Evolutionary conservation across 2,797 vertebrate genomes (phyloP).

Genomic region (Pogonophryne albipinna): DNA sequence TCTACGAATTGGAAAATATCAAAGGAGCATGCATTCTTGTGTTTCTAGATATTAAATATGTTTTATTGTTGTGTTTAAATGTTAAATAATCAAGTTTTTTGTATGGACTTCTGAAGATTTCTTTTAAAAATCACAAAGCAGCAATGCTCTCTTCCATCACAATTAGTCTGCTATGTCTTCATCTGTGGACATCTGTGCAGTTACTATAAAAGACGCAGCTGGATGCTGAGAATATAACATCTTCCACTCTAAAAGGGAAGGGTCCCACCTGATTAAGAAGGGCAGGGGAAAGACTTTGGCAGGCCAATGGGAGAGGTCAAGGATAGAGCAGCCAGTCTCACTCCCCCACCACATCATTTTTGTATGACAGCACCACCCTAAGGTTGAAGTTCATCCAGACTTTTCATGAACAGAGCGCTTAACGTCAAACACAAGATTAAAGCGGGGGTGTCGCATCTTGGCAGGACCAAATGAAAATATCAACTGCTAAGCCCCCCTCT

Average conservation of each 20-base stretch:
- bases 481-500: constrained; percentile 89
- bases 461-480: constrained; percentile 93
- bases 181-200: constrained; percentile 55
- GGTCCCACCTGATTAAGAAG: constrained; percentile 86
- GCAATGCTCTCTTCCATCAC: constrained; percentile 3
- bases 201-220: constrained; percentile 70
- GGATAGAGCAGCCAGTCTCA: constrained; percentile 80
- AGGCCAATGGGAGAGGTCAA: constrained; percentile 86
- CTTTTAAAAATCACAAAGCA: background rate
- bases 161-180: constrained; percentile 40
- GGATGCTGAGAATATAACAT: constrained; percentile 69
- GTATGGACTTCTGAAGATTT: constrained; percentile 7
- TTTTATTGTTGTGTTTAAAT: constrained; percentile 7
- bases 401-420: constrained; percentile 92
- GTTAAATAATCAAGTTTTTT: constrained; percentile 21
- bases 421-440: constrained; percentile 94
- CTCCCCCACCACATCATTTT: constrained; percentile 83
- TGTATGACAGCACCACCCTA: constrained; percentile 87
- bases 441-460: constrained; percentile 89
- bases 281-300: constrained; percentile 84
- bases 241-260: constrained; percentile 73
- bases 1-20: constrained; percentile 1
- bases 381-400: constrained; percentile 89
- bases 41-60: constrained; percentile 15
- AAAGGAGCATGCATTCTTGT: background rate